These are phyloP conservation scores for Pelobates cultripes DNA, from an alignment of 2,797 vertebrate genomes.

Conservation along the genomic window DNA sequence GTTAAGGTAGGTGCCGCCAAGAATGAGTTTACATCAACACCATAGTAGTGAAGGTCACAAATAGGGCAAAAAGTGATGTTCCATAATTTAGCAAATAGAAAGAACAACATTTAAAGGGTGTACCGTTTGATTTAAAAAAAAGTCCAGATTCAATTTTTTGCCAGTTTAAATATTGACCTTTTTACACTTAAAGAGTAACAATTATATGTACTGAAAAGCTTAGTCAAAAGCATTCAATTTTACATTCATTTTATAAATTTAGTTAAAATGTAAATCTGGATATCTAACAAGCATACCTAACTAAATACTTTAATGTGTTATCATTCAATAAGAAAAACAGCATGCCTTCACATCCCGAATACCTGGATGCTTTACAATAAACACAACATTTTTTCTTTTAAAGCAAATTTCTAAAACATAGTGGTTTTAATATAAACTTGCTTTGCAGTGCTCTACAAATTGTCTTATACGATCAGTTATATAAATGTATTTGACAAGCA, in stretches of 20 bases:
- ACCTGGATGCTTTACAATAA: constrained; percentile 13
- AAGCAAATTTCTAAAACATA: constrained; percentile 14
- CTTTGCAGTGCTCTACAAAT: not conserved
- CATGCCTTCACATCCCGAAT: constrained; percentile 7
- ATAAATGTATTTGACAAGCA: no score
- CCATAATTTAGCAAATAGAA: constrained; percentile 52
- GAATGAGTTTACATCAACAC: constrained; percentile 52
- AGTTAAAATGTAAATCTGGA: constrained; percentile 48
- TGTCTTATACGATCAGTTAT: not conserved
- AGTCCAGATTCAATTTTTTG: constrained; percentile 16
- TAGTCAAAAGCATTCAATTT: constrained; percentile 48
- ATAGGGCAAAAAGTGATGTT: constrained; percentile 52
- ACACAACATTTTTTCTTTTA: constrained; percentile 13
- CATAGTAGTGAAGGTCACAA: constrained; percentile 46
- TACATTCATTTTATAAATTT: constrained; percentile 40
- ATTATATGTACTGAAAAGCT: constrained; percentile 52
- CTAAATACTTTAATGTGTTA: constrained; percentile 33
- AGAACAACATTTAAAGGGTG: constrained; percentile 45
- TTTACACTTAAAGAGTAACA: constrained; percentile 44
- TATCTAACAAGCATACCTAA: constrained; percentile 10
- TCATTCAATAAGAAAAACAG: constrained; percentile 21
- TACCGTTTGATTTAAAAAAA: constrained; percentile 33
- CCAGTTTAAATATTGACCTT: constrained; percentile 52
- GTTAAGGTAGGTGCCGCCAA: constrained; percentile 45
- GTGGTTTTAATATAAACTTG: not conserved